Base-by-base conservation (phyloP, 2,113 vertebrate species). In the Corydoras maculifer region DNA sequence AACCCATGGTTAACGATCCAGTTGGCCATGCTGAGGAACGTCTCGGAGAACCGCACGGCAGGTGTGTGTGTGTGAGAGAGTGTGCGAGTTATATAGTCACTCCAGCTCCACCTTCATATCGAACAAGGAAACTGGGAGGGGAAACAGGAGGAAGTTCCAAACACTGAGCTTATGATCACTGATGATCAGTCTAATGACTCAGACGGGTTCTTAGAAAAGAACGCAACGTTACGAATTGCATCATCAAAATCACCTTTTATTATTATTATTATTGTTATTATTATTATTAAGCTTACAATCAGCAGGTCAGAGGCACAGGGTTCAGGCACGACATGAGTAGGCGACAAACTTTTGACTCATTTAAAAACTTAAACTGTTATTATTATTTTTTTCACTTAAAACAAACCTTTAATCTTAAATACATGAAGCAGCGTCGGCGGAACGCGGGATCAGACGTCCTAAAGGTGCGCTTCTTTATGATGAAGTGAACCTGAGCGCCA, bases 1-100 rank as follows among this genome's bases (percentile, higher is more conserved):
- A 94, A 83, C 64, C 93, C 92, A 67, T 94, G 78, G 82, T 93
- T 94, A 78, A 93, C 79, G 15, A 94, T 84, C 91, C 91, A 93
- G 84, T 91, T 95, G 35, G 85, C 87, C 94, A 95, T 95, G 63
- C 53, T 75, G 9, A 59, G 55, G 8, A 48, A 30, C 59, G 54
- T 11, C 18, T 49, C 15, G 54, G 14, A 59, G 31, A n/a, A 58
- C 29, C 18, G 59, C 12, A 7, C 43, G 30, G 68, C 58, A 69
- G 68, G 68, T 18, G 65, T 54, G 30, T 18, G 53, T 67, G 54
- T 43, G 35, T 43, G 35, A 43, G 35, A 43, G 35, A 54, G 51
- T 55, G 55, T 8, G 57, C 25, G 57, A 43, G 5, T 53, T 62
- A 68, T 66, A 74, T 62, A 48, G 60, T 29, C n/a, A n/a, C 6